phyloP scores from a whole-genome alignment of 2,888 invertebrate species.

The Punctoribates punctum region DNA sequence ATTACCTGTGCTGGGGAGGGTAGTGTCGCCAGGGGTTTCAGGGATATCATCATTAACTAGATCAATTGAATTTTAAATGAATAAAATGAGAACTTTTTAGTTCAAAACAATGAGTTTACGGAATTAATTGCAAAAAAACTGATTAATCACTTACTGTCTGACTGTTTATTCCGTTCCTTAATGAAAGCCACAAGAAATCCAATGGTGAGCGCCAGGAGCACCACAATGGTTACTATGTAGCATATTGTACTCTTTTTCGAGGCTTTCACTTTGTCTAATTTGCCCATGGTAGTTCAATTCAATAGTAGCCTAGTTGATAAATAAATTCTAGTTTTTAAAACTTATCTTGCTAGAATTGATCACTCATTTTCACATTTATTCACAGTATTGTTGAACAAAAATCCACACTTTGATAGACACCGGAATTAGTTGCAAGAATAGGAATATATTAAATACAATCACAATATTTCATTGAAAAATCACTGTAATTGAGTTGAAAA shows the following conservation, averaged over 20 bases:
- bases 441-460: not conserved
- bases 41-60: no score
- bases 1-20: no score
- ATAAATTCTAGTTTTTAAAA: not conserved
- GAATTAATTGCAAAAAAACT: no score
- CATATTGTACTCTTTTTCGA: constrained; percentile 18
- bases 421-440: not conserved
- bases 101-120: no score
- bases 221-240: not conserved
- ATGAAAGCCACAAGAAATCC: constrained; percentile 29
- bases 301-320: not conserved
- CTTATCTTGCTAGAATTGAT: not conserved
- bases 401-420: not conserved
- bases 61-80: no score
- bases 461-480: not conserved
- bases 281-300: not conserved
- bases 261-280: not conserved
- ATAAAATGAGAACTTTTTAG: no score
- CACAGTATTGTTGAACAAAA: not conserved
- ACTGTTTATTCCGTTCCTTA: constrained; percentile 15
- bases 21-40: no score
- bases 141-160: not conserved
- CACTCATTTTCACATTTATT: no score
- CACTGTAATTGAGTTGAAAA: not conserved
- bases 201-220: constrained; percentile 6